phyloP scores from a whole-genome alignment of 2,888 invertebrate species.

The Nymphalis urticae region DNA sequence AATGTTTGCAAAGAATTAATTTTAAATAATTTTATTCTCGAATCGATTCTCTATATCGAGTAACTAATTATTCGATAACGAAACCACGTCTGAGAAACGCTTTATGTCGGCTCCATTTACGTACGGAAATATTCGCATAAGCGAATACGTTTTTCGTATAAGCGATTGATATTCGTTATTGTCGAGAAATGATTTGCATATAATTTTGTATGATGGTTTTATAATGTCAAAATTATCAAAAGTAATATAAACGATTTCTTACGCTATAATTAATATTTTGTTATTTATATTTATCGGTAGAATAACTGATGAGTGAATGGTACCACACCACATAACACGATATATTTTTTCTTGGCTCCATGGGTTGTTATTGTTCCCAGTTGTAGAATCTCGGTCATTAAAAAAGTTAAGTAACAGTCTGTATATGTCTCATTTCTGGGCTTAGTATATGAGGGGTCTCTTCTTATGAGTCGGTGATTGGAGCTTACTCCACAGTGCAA shows the following conservation, averaged over 20 bases:
- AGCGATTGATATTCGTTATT: not conserved
- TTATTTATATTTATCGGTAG: too few relatives aligned
- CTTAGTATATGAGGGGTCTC: too few relatives aligned
- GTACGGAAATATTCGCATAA: not conserved
- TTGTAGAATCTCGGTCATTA: too few relatives aligned
- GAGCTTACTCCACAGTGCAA: too few relatives aligned
- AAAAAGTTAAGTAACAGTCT: too few relatives aligned
- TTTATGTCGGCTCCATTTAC: not conserved
- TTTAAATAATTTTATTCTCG: constrained; percentile 4
- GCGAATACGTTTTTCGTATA: not conserved
- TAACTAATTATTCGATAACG: constrained; percentile 2
- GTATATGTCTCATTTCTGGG: too few relatives aligned
- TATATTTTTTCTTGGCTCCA: too few relatives aligned
- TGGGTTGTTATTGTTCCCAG: too few relatives aligned
- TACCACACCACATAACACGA: too few relatives aligned
- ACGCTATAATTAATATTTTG: too few relatives aligned
- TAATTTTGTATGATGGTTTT: not conserved
- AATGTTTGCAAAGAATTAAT: not conserved
- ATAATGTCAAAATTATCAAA: not conserved
- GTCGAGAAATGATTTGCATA: not conserved
- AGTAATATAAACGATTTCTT: not conserved
- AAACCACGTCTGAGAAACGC: not conserved
- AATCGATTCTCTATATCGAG: constrained; percentile 14
- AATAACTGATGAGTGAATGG: too few relatives aligned
- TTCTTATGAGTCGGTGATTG: too few relatives aligned